phyloP scores from a whole-genome alignment of 2,888 invertebrate genomes.

The Autographa pulchrina region DNA sequence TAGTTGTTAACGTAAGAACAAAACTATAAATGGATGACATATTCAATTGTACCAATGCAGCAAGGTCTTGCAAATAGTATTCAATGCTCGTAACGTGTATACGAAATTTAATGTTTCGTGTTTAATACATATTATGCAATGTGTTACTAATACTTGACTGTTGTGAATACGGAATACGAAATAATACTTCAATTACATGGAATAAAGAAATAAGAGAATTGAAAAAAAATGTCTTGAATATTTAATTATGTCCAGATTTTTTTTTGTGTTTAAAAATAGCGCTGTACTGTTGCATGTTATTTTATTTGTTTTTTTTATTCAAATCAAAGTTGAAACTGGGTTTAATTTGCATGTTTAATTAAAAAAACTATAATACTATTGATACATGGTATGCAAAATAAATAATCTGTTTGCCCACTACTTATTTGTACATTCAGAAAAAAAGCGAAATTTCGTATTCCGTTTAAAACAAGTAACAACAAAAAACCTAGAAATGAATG shows the following conservation, averaged over 20 bases:
- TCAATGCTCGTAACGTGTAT: background rate
- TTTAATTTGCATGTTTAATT: background rate
- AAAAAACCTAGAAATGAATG: conserved; percentile 18
- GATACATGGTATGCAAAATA: background rate
- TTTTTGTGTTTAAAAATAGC: background rate
- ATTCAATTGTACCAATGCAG: background rate
- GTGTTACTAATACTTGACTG: background rate
- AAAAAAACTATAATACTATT: background rate
- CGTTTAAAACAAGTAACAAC: conserved; percentile 11
- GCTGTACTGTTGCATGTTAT: background rate
- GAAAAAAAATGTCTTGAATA: background rate
- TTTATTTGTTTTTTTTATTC: no score
- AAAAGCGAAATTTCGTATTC: conserved; percentile 18
- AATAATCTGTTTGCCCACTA: background rate
- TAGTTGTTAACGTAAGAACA: conserved; percentile 5
- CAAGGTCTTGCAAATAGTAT: background rate
- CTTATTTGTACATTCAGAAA: background rate
- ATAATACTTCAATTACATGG: background rate
- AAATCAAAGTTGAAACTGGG: background rate
- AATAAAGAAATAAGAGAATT: no score
- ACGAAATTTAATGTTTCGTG: background rate
- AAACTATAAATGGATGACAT: background rate
- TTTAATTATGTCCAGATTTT: background rate
- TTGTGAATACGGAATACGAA: background rate
- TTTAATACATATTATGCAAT: background rate